Evolutionary conservation across 2,113 vertebrate species (phyloP), one percentile per base, ranked within the genome.

Genomic region (Poeciliopsis occidentalis): DNA sequence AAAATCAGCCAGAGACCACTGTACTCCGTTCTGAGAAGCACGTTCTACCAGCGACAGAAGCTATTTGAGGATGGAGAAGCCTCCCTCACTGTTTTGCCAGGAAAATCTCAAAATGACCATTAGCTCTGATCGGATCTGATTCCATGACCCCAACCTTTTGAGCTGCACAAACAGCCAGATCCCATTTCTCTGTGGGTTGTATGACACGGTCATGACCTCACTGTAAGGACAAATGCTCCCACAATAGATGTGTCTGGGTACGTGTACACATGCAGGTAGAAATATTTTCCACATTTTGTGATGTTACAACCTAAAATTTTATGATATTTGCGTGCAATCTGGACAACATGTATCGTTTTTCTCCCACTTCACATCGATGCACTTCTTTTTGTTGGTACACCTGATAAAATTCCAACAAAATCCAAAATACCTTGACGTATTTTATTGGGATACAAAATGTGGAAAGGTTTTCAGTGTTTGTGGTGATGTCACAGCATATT

Each of bases 31-130:
- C 32, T 66, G 69, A 75, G 30, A 51, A 31, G 61, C 66, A 64
- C 54, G 4, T 54, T 70, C 26, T 65, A 79, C 73, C 75, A 85
- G 73, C 57, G 74, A 84, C 67, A 39, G 73, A 63, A 75, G 84
- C 76, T 87, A 85, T 89, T 89, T 85, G 70, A 76, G 78, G 81
- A 63, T 64, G 22, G 61, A 78, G 63, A 32, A 79, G 77, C 51
- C 7, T 57, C 51, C 51, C 7, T 57, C 51, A 10, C 41, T 34
- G 64, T 79, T 85, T 75, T 72, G 60, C 57, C 80, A 80, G 67
- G 73, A 57, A 57, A 57, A 57, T 22, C 22, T 57, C 51, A 57
- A 57, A 86, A 86, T 73, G 78, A 78, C 69, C 64, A 88, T 86
- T 69, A 81, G 73, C 65, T 66, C 67, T 11, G 61, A 64, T 71